Percentiles rank a stretch among this genome's conserved stretches.
Evolutionary conservation across 2,888 invertebrate genomes (phyloP).

Genomic region (Oligia strigilis): DNA sequence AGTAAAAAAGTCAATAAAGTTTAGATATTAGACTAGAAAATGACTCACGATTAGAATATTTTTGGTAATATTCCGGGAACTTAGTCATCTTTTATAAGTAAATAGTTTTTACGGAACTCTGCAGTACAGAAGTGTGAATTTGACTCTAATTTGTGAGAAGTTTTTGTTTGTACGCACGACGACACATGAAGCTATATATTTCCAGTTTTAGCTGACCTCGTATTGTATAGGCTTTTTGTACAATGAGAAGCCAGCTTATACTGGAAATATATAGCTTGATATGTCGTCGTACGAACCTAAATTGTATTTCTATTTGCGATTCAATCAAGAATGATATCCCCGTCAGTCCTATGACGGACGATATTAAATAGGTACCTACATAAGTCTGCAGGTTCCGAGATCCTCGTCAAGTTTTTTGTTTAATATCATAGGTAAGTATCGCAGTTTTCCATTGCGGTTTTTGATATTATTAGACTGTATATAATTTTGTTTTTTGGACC

Average conservation of each 20-base stretch:
- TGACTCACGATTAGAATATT: slow-evolving; percentile 32
- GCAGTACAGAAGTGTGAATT: slow-evolving; percentile 33
- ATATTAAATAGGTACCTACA: slow-evolving; percentile 2
- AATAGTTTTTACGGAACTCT: slow-evolving; percentile 35
- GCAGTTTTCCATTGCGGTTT: slow-evolving; percentile 26
- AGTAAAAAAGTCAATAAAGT: slow-evolving; percentile 31
- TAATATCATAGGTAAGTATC: not conserved
- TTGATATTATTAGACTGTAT: not conserved
- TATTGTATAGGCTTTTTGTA: not conserved
- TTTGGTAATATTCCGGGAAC: slow-evolving; percentile 20
- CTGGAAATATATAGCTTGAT: too few species aligned
- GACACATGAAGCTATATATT: not conserved
- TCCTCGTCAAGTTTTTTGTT: slow-evolving; percentile 26
- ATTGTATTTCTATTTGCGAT: slow-evolving; percentile 32
- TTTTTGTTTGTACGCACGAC: slow-evolving; percentile 27
- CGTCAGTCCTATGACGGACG: slow-evolving; percentile 18
- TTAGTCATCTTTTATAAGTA: slow-evolving; percentile 23
- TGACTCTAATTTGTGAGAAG: slow-evolving; percentile 20
- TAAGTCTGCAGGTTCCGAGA: slow-evolving; percentile 36
- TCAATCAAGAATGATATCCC: slow-evolving; percentile 16
- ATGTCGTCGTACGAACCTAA: not conserved
- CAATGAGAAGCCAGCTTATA: not conserved
- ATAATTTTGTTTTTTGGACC: slow-evolving; percentile 12
- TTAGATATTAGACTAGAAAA: slow-evolving; percentile 11
- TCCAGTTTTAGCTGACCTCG: not conserved